Evolutionary conservation across 2,797 vertebrate species (phyloP), one percentile per base, ranked within the genome.

Genomic region (Muscicapa striata): DNA sequence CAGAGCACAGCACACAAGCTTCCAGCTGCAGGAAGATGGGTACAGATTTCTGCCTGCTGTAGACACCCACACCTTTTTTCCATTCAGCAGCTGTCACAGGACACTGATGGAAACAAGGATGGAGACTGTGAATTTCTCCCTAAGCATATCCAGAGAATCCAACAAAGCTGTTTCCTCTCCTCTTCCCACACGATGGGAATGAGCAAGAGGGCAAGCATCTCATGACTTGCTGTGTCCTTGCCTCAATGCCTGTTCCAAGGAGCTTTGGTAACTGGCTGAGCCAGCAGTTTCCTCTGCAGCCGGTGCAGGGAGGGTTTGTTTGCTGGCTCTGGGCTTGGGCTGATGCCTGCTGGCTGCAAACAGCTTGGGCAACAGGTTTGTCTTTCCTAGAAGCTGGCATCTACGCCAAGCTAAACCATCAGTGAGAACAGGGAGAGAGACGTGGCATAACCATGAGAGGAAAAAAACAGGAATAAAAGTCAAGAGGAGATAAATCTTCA

Each of bases 351-450:
- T 78, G 80, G 3, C 73, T 62, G 48, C 55, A 30, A 80, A 63
- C 41, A 30, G 57, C 72, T 11, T 2, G 1, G 77, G 76, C 77
- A 88, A 64, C 41, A 72, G 69, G 79, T 86, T 86, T 81, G 36
- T 72, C 94, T 64, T 87, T 77, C 32, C 62, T 61, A 79, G 84
- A 89, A 84, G 72, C 64, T 91, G 93, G 73, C 55, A 78, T 12
- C 46, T 61, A 15, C 0, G 43, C 76, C 80, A 75, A 64, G 55
- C 46, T 51, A 73, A 87, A 89, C 41, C 38, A 41, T 7, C 2
- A 2, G 41, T 0, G 1, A 54, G 54, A 54, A 40, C 1, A 14
- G 5, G 26, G 36, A 38, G 34, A 87, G 66, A 87, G 36, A 82
- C 10, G 6, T 2, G 27, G 59, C 67, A 79, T 29, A 61, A 69